Percentiles rank a stretch among this genome's conserved stretches.
phyloP scores from a whole-genome alignment of 37 sponge, comb jelly and placozoan species.

The Dysidea cf. avara region DNA sequence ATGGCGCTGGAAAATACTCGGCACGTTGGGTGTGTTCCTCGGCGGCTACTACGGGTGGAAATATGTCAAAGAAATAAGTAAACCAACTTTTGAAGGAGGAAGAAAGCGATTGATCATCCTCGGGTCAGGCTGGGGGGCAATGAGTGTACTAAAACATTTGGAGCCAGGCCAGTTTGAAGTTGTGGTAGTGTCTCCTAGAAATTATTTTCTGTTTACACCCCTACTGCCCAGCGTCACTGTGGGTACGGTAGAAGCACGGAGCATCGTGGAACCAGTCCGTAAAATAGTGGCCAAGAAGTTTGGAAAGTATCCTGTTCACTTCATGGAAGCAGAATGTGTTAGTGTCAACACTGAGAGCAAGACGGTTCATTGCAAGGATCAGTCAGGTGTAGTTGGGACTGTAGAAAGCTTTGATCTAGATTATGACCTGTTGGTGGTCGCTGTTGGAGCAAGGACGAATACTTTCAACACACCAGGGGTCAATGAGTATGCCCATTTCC shows the following conservation, averaged over 20 bases:
- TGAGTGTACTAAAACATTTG: constrained; percentile 56
- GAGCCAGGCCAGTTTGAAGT: constrained; percentile 62
- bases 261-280: constrained; percentile 69
- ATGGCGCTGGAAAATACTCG: too few relatives aligned
- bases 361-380: constrained; percentile 24
- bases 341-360: constrained; percentile 32
- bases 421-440: constrained; percentile 65
- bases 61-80: constrained; percentile 1
- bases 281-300: constrained; percentile 38
- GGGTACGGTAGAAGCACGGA: constrained; percentile 70
- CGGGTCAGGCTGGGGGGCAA: constrained; percentile 74
- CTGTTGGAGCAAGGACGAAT: constrained; percentile 60
- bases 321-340: constrained; percentile 59
- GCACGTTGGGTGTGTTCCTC: too few relatives aligned
- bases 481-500: constrained; percentile 42
- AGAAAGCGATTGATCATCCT: constrained; percentile 60
- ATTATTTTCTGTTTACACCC: constrained; percentile 74
- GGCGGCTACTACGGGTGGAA: constrained; percentile 32
- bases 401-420: constrained; percentile 18
- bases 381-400: constrained; percentile 28
- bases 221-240: constrained; percentile 74
- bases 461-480: constrained; percentile 68
- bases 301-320: constrained; percentile 4
- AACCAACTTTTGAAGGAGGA: constrained; percentile 28
- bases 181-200: constrained; percentile 62